Evolutionary conservation across 64 coral and sea anemone species (phyloP).

Genomic region (Astreopora myriophthalma): DNA sequence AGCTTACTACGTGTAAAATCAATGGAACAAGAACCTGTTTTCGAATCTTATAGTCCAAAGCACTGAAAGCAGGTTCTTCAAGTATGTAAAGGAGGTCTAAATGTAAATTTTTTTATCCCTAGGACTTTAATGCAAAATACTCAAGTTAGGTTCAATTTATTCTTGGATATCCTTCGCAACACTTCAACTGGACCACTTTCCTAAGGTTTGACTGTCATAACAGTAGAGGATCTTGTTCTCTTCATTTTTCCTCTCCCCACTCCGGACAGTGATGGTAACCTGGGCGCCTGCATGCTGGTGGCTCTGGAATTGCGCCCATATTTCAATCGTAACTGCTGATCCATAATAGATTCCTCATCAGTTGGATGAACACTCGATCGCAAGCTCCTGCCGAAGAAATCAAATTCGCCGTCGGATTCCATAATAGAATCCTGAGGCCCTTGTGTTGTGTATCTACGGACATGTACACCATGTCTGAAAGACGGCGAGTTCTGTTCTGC

Average conservation of each 20-base stretch:
- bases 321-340: slow-evolving; percentile 66
- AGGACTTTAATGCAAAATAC: no score
- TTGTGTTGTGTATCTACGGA: slow-evolving; percentile 39
- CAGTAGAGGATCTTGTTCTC: neutral
- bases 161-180: no score
- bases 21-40: no score
- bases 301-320: slow-evolving; percentile 61
- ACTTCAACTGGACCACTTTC: no score
- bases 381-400: neutral
- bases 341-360: slow-evolving; percentile 53
- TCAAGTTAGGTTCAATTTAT: no score
- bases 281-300: slow-evolving; percentile 71
- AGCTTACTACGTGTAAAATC: no score
- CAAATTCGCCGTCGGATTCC: neutral
- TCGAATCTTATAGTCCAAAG: no score
- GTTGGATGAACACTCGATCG: slow-evolving; percentile 23
- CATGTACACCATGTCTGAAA: slow-evolving; percentile 60
- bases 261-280: slow-evolving; percentile 30
- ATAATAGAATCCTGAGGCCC: neutral
- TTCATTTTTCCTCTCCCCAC: neutral
- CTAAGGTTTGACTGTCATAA: neutral
- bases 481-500: slow-evolving; percentile 71
- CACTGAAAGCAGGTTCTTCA: no score
- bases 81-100: no score
- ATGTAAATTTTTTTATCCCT: no score